Evolutionary conservation across 2,888 invertebrate genomes (phyloP), one percentile per base, ranked within the genome.

Genomic region (Campoletis raptor): DNA sequence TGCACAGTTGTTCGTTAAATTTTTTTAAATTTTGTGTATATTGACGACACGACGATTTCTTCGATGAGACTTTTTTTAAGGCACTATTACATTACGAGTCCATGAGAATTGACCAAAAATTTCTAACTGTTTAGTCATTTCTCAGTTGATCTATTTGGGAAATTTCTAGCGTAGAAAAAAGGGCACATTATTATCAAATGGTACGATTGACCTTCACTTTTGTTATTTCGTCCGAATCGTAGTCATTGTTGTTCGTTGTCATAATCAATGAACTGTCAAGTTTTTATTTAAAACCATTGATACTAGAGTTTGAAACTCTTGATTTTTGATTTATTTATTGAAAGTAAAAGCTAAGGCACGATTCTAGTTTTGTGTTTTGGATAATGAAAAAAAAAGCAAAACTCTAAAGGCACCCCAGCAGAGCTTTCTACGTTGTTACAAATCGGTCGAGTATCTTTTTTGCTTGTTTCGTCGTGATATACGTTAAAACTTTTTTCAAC

Each of bases 341-440:
- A 76, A 83, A 85, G 76, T 61, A 67, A 74, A 83, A 86, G 90
- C 92, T 94, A 94, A 94, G 94, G 94, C 94, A 94, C 94, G 92
- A 82, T 92, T 88, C 92, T 92, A 93, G 83, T 86, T 81, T 73
- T 79, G 84, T 85, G 30, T 79, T 79, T 21, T 89, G 85, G 72
- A 30, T 30, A 30, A 30, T 30, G 3, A 30, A 30, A 57, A 85
- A 81, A 88, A 89, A 88, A 87, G 90, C 87, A 90, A 90, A 88
- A 90, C 90, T 88, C 92, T 92, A 91, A 94, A 93, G 93, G 93
- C 93, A 93, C 91, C 92, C 91, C 88, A 91, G 86, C 89, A 92
- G 87, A 88, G 81, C 77, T 77, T 54, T 78, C 77, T 85, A 67
- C 64, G 64, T 64, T 61, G 37, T 30, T 80, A 81, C 6, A 42